A percentile compares a stretch with the other conserved stretches of the same genome.
phyloP scores from a whole-genome alignment of 2,797 vertebrate species.

The Picus viridis region DNA sequence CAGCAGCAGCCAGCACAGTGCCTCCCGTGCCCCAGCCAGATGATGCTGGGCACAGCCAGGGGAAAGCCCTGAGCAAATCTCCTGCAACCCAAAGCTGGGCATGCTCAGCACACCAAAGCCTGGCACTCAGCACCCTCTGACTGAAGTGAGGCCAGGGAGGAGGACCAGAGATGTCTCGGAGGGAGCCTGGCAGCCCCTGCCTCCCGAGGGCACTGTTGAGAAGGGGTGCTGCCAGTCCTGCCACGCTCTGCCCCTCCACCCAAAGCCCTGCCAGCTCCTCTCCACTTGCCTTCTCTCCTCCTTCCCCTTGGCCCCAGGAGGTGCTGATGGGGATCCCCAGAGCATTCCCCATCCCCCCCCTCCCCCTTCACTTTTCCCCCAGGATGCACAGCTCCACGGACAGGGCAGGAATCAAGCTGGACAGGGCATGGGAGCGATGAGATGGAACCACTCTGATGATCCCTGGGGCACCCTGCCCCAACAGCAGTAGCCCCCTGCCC shows the following conservation, averaged over 20 bases:
- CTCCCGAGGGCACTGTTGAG: not conserved
- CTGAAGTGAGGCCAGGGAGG: not conserved
- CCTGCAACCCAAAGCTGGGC: not conserved
- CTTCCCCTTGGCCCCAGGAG: not conserved
- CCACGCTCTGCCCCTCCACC: not conserved
- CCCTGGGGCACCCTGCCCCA: not conserved
- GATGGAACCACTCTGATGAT: not conserved
- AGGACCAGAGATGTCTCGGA: not conserved
- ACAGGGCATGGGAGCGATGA: rapidly evolving
- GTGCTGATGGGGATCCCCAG: not conserved
- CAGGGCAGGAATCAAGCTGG: rapidly evolving
- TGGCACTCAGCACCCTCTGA: not conserved
- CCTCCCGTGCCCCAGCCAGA: not conserved
- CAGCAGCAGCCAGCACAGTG: not conserved
- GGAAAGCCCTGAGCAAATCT: not conserved
- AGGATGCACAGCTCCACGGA: not conserved
- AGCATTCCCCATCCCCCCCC: not conserved
- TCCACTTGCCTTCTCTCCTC: not conserved
- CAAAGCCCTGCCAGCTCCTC: not conserved
- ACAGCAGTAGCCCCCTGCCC: not conserved
- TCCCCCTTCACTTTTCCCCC: no score
- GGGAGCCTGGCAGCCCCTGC: not conserved
- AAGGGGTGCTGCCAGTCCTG: not conserved
- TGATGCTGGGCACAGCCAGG: not conserved
- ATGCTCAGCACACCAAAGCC: not conserved